Conservation (phyloP, 2,797 vertebrate species). For the Anniella stebbinsi region DNA sequence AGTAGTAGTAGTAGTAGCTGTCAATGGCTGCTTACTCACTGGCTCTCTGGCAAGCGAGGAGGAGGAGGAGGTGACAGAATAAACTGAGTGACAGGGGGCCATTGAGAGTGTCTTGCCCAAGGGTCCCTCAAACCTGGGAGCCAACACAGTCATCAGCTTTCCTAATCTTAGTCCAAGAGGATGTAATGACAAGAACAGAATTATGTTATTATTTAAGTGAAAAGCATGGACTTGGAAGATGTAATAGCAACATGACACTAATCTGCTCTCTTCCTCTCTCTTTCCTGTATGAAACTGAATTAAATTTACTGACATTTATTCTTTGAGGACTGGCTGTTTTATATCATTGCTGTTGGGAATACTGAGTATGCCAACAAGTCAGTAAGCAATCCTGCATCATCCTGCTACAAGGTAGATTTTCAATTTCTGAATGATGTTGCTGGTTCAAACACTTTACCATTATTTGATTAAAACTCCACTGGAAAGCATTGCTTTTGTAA, state of each 20-base stretch:
- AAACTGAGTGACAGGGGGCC: too few species aligned
- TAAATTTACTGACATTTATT: slow-evolving; percentile 28
- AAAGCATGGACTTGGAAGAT: neutral
- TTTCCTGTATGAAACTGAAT: slow-evolving; percentile 46
- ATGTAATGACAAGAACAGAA: neutral
- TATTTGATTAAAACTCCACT: too few species aligned
- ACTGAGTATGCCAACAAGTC: neutral
- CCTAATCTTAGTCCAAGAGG: slow-evolving; percentile 6
- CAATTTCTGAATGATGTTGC: too few species aligned
- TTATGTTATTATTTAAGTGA: slow-evolving; percentile 5
- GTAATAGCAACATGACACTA: neutral
- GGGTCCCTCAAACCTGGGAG: too few species aligned
- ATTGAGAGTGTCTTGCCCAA: too few species aligned
- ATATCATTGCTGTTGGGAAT: neutral
- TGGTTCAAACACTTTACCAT: too few species aligned
- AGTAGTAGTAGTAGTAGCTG: too few species aligned
- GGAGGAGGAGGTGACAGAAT: too few species aligned
- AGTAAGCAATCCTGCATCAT: neutral
- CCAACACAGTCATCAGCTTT: neutral
- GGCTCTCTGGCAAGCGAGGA: too few species aligned
- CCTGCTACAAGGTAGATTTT: too few species aligned
- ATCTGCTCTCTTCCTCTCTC: neutral
- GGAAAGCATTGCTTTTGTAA: too few species aligned
- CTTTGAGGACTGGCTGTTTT: neutral
- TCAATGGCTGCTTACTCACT: too few species aligned